A percentile compares a stretch with the other conserved stretches of the same genome.
Evolutionary conservation across 2,888 invertebrate species (phyloP).

Genomic region (Cephus runcator): DNA sequence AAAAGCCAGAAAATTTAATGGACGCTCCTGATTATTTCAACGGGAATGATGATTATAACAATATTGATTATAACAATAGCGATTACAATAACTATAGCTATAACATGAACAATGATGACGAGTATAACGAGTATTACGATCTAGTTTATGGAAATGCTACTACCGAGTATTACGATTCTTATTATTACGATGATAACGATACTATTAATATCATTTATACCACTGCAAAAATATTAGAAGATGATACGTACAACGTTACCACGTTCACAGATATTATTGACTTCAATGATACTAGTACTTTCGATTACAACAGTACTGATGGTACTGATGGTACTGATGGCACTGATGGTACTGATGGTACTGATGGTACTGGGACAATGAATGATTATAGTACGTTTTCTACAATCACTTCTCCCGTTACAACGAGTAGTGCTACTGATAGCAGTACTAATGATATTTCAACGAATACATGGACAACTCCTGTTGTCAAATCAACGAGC

Average conservation of each 20-base stretch:
- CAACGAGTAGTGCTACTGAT: neutral
- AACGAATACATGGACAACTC: neutral
- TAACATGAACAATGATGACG: neutral
- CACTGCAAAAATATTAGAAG: neutral
- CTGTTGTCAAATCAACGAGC: neutral
- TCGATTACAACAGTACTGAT: neutral
- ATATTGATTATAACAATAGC: slow-evolving; percentile 16
- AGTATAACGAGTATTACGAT: slow-evolving; percentile 18
- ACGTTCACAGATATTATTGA: neutral
- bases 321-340: neutral
- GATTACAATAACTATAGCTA: neutral
- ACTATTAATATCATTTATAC: neutral
- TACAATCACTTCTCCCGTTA: slow-evolving; percentile 12
- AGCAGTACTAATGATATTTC: neutral
- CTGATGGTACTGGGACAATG: neutral
- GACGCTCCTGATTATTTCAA: neutral
- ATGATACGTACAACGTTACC: neutral
- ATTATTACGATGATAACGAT: slow-evolving; percentile 19
- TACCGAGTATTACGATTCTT: neutral
- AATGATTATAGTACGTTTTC: slow-evolving; percentile 5
- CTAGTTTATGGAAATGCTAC: slow-evolving; percentile 5
- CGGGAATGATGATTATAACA: neutral
- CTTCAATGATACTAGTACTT: neutral
- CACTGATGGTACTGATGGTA: neutral
- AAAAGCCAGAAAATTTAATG: neutral